phyloP scores from a whole-genome alignment of 2,888 invertebrate species.

The Drosophila melanosoma region DNA sequence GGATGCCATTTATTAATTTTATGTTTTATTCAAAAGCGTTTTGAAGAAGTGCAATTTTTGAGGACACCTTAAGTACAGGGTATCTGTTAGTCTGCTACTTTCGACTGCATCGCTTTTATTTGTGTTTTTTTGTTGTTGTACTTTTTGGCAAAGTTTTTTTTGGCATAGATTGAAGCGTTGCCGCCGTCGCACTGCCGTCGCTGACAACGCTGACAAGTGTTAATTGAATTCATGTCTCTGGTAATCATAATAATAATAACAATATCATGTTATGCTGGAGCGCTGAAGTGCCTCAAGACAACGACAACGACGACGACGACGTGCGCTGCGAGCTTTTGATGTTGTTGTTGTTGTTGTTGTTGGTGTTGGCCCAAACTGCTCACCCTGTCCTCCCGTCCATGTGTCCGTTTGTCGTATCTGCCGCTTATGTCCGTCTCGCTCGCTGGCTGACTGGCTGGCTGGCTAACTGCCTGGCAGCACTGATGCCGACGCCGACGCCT shows the following conservation, averaged over 20 bases:
- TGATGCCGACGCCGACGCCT: slow-evolving; percentile 27
- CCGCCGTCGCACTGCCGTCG: slow-evolving; percentile 42
- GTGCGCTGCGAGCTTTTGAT: slow-evolving; percentile 78
- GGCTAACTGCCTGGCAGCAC: slow-evolving; percentile 46
- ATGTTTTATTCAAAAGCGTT: not conserved
- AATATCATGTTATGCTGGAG: slow-evolving; percentile 76
- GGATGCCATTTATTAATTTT: not conserved
- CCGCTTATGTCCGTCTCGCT: slow-evolving; percentile 41
- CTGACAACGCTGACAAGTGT: slow-evolving; percentile 83
- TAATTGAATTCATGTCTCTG: slow-evolving; percentile 84
- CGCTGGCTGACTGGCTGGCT: slow-evolving; percentile 10
- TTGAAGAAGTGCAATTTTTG: not conserved
- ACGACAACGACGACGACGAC: slow-evolving; percentile 37
- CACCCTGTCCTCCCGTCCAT: slow-evolving; percentile 22
- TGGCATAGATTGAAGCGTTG: slow-evolving; percentile 64
- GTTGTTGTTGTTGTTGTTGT: slow-evolving; percentile 67
- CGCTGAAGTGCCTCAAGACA: slow-evolving; percentile 70
- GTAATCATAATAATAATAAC: slow-evolving; percentile 84
- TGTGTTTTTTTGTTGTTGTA: slow-evolving; percentile 11
- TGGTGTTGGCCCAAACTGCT: slow-evolving; percentile 39
- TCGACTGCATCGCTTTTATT: not conserved
- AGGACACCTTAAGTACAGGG: slow-evolving; percentile 3
- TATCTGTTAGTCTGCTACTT: slow-evolving; percentile 19
- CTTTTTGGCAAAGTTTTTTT: slow-evolving; percentile 40
- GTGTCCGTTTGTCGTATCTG: slow-evolving; percentile 36